Base-by-base conservation (phyloP, 2,888 invertebrate species). In the Mamestra brassicae region DNA sequence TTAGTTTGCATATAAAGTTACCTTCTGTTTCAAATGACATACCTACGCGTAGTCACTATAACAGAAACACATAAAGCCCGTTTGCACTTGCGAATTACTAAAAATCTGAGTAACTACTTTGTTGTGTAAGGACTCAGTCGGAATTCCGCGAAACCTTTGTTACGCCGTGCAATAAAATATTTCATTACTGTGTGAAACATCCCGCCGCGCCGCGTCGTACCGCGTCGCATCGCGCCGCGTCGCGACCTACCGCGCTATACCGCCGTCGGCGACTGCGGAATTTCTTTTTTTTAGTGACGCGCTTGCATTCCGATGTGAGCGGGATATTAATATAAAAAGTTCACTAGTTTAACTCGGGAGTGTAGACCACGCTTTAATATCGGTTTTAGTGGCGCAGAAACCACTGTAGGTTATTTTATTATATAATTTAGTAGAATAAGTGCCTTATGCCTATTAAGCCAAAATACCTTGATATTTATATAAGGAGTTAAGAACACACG, bases 51-150 rank as follows among this genome's bases (percentile, higher is more conserved):
- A 84, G 72, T 80, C 78, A 85, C 87, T 88, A 89, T 88, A 90
- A 89, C 90, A 88, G 58, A 87, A 87, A 88, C 88, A 88, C 88
- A 90, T 89, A 90, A 90, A 89, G 80, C 83, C 71, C 83, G 82
- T 89, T 84, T 89, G 89, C 91, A 91, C 91, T 92, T 90, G 90
- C 90, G 90, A 92, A 93, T 94, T 93, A 92, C 91, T 92, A 92
- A 94, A 94, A 94, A 94, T 93, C 92, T 92, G 91, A 94, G 92
- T 93, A n/a, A n/a, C n/a, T n/a, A 94, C 93, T 93, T 92, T 93
- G 93, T 94, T 93, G 92, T 93, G 92, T 93, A 89, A 88, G 88
- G 90, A 91, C 90, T 89, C 87, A 85, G 87, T 89, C 90, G 87
- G 90, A 90, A 91, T 91, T 88, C 90, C 89, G 81, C 80, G 86